Conservation (phyloP, 1,140 invertebrate genomes). For the Stratiolaelaps scimitus region DNA sequence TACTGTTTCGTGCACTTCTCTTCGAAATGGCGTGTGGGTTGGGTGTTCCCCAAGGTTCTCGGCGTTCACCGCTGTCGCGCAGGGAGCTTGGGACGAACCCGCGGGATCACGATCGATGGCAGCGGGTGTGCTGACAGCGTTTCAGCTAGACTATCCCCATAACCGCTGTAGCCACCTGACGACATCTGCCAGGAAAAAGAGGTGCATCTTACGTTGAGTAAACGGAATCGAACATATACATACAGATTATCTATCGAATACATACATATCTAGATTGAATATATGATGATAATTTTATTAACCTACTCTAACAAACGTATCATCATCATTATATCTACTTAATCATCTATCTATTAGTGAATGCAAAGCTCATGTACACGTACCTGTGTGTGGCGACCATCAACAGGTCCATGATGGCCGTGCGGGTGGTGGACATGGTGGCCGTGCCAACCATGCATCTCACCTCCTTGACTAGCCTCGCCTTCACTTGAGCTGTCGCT, state of each 20-base stretch:
- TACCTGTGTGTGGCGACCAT: constrained; percentile 27
- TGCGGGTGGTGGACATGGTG: not conserved
- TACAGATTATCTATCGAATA: no score
- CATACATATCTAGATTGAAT: no score
- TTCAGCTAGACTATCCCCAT: constrained; percentile 13
- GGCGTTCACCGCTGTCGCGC: constrained; percentile 17
- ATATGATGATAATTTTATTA: no score
- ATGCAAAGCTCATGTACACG: not conserved
- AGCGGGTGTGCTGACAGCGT: constrained; percentile 3
- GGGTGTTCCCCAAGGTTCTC: no score
- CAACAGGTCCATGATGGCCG: not conserved
- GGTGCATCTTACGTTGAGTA: not conserved
- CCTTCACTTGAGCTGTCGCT: constrained; percentile 25
- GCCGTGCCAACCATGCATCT: not conserved
- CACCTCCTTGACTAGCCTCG: constrained; percentile 14
- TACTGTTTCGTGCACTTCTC: no score
- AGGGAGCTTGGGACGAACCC: constrained; percentile 15
- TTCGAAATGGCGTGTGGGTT: no score
- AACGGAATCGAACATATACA: no score
- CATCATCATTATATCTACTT: no score
- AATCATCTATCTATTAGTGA: no score
- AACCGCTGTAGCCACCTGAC: constrained; percentile 22
- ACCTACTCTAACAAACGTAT: no score
- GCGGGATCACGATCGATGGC: constrained; percentile 16
- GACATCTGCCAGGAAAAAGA: constrained; percentile 10